Base-by-base conservation (phyloP, 1,140 invertebrate genomes). In the Drosophila jambulina region DNA sequence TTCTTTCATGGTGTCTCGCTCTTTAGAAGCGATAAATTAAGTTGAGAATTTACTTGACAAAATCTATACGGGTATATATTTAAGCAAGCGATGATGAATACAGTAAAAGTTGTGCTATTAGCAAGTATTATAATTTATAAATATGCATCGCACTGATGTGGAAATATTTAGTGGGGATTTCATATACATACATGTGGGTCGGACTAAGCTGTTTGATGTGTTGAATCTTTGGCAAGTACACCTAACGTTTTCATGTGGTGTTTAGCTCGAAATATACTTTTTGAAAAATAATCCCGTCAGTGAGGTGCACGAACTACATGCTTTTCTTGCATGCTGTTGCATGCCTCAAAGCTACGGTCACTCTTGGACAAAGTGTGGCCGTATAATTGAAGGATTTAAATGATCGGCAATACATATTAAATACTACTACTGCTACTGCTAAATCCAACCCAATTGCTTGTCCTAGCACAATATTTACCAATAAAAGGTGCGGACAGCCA, bases 1-100 rank as follows among this genome's bases (percentile, higher is more conserved):
- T 71, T 59, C 36, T 63, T 43, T 40, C 15, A 49, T 69, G 27
- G 10, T 70, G 48, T 64, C 32, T 8, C 38, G 29, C 53, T 38
- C 45, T 72, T 72, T 72, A 34, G 68, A 74, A 72, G 70, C 70
- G 45, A 74, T 74, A 74, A 72, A 74, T 74, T 72, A 72, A 72
- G 45, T 48, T 74, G 21, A 43, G 58, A 71, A 74, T 71, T 72
- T 42, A 51, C 36, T 72, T 60, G 36, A 45, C 53, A 46, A 29
- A 70, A 54, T 45, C 27, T 67, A 40, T 23, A 46, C 7, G 40
- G n/a, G n/a, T 12, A 19, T 23, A 32, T 34, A 15, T 62, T 32
- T 42, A 34, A 15, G 57, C 56, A n/a, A 10, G 53, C 53, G 0
- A 38, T 23, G 53, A 38, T 32, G 43, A 65, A 63, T 40, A 58